Percentiles rank a stretch among this genome's conserved stretches.
These are phyloP conservation scores for Talpa occidentalis DNA, from an alignment of 2,113 vertebrate species.

Conservation along the genomic window DNA sequence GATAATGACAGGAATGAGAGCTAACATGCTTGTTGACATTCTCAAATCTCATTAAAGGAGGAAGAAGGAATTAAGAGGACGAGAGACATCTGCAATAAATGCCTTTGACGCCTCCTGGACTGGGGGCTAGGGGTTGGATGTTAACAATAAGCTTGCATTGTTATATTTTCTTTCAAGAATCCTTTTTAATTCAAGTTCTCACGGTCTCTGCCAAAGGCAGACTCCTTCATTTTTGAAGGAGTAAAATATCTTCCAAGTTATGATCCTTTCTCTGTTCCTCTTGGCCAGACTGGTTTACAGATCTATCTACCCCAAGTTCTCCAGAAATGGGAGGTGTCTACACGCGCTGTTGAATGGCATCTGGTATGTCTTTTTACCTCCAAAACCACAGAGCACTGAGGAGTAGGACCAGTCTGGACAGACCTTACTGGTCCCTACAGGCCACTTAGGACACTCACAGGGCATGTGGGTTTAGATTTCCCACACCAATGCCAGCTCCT, in stretches of 20 bases:
- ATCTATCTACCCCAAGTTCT: background rate
- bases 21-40: background rate
- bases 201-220: background rate
- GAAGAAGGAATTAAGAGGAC: background rate
- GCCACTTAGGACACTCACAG: background rate
- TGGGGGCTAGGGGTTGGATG: background rate
- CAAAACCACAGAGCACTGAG: background rate
- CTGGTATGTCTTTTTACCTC: background rate
- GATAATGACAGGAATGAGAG: background rate
- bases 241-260: background rate
- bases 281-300: background rate
- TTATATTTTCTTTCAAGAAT: background rate
- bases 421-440: background rate
- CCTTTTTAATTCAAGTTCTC: background rate
- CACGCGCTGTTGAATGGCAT: background rate
- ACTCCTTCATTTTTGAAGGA: background rate
- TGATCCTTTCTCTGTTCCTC: background rate
- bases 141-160: background rate
- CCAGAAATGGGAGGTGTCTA: background rate
- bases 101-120: background rate
- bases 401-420: background rate
- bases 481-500: background rate
- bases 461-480: background rate
- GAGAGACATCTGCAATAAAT: background rate
- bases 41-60: slow-evolving; percentile 1